Percentiles rank a stretch among this genome's conserved stretches.
These are phyloP conservation scores for Ernsta delagoae DNA, from an alignment of 2,888 invertebrate species.

Conservation along the genomic window DNA sequence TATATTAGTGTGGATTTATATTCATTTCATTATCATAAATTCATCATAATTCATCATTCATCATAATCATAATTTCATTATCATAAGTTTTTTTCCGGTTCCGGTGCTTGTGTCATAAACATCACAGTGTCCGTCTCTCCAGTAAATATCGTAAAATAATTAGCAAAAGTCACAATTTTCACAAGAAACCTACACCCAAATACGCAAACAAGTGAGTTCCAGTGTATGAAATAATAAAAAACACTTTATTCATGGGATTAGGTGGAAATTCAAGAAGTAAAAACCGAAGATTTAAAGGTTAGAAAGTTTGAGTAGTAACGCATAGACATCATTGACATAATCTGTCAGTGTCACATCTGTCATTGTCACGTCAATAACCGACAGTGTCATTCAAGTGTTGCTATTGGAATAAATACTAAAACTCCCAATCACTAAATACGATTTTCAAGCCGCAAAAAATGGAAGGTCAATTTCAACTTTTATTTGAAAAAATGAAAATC, in stretches of 20 bases:
- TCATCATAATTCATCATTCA: too few relatives aligned
- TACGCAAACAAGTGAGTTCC: background rate
- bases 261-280: background rate
- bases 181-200: background rate
- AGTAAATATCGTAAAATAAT: background rate
- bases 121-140: background rate
- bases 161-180: background rate
- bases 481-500: conserved; percentile 6
- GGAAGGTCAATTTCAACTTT: background rate
- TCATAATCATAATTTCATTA: too few relatives aligned
- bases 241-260: background rate
- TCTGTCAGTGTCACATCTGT: background rate
- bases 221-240: background rate
- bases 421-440: background rate
- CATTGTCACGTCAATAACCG: background rate
- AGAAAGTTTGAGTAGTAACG: background rate
- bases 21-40: too few relatives aligned
- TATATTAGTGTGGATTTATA: too few relatives aligned
- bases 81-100: conserved; percentile 1
- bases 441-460: background rate
- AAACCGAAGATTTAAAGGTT: background rate
- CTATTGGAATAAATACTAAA: background rate
- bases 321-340: background rate
- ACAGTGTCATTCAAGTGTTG: background rate
- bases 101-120: conserved; percentile 1